Percentiles rank a stretch among this genome's conserved stretches.
phyloP scores from a whole-genome alignment of 2,797 vertebrate species.

The Sphenopsis melanotis region DNA sequence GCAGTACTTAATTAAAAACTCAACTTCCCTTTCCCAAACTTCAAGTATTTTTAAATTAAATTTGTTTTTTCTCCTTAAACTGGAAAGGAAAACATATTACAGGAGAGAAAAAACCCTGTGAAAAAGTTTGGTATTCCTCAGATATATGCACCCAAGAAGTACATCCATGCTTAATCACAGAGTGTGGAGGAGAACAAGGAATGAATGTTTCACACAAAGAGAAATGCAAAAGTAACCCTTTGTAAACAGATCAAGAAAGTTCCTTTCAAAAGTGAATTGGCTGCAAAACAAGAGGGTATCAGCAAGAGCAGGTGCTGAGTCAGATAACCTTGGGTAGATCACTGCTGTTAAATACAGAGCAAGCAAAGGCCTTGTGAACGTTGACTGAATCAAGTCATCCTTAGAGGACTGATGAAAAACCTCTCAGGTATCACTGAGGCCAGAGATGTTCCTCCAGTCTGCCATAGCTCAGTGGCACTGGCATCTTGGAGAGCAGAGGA shows the following conservation, averaged over 20 bases:
- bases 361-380: neutral
- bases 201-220: neutral
- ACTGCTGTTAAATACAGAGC: neutral
- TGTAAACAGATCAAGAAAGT: neutral
- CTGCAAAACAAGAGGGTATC: neutral
- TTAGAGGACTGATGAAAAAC: neutral
- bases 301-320: neutral
- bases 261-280: neutral
- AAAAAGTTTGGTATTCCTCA: neutral
- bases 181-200: neutral
- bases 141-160: neutral
- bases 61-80: neutral
- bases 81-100: neutral
- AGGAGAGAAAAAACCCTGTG: neutral
- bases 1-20: slow-evolving; percentile 12
- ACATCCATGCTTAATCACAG: neutral
- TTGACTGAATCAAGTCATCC: neutral
- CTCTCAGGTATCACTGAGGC: neutral
- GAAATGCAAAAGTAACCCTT: neutral
- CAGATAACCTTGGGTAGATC: neutral
- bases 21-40: neutral
- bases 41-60: neutral
- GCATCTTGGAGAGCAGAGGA: neutral
- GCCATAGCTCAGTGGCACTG: neutral
- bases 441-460: neutral